Percentiles rank a stretch among this genome's conserved stretches.
Conservation (phyloP, 2,888 invertebrate genomes). For the Koerneria pararmatus region DNA sequence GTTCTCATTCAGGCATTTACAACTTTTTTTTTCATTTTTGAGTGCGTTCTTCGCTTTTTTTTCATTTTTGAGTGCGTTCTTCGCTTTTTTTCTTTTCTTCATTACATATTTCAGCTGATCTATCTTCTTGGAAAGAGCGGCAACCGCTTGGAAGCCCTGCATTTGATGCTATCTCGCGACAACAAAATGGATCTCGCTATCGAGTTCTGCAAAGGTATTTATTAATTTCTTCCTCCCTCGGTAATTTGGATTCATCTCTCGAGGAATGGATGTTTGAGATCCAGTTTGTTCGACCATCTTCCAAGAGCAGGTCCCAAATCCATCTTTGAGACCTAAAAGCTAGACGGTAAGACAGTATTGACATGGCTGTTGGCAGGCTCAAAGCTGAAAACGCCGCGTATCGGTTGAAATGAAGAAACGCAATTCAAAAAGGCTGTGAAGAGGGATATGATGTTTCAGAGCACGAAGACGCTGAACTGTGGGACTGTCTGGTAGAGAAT, state of each 20-base stretch:
- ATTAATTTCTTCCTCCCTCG: too few relatives aligned
- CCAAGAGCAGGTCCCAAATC: too few relatives aligned
- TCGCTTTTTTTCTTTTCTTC: constrained; percentile 18
- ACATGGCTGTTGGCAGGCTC: too few relatives aligned
- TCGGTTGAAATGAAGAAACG: too few relatives aligned
- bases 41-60: too few relatives aligned
- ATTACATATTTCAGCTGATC: constrained; percentile 64
- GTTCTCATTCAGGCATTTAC: neutral
- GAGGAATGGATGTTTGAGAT: too few relatives aligned
- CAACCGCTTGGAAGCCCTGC: constrained; percentile 74
- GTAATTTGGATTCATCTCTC: too few relatives aligned
- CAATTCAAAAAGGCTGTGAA: neutral
- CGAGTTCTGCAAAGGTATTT: constrained; percentile 68
- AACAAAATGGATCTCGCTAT: constrained; percentile 82
- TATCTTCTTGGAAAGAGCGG: constrained; percentile 71
- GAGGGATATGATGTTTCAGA: constrained; percentile 29
- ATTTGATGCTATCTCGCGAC: constrained; percentile 74
- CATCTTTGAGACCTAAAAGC: too few relatives aligned
- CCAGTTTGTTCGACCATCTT: too few relatives aligned
- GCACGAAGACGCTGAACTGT: constrained; percentile 51
- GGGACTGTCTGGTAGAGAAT: constrained; percentile 47
- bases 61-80: too few relatives aligned
- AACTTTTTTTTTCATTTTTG: constrained; percentile 16
- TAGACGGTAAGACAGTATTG: too few relatives aligned
- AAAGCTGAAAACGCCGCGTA: too few relatives aligned